phyloP scores from a whole-genome alignment of 2,113 vertebrate genomes.

The Cyprinus carpio region DNA sequence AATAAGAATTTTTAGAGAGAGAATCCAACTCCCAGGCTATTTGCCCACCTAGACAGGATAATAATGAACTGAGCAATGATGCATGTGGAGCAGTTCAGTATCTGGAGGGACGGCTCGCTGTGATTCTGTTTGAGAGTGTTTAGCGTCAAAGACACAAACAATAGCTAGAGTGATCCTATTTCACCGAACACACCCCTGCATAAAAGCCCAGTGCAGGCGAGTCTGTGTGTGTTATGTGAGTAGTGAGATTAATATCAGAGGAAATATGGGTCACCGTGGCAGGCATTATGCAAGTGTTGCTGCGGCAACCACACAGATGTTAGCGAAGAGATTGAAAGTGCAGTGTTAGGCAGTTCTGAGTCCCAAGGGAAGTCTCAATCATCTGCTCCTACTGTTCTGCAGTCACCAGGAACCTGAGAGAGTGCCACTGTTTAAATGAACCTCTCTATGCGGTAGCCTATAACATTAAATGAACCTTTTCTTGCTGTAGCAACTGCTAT shows the following conservation, averaged over 20 bases:
- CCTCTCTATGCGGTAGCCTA: neutral
- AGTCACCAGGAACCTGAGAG: neutral
- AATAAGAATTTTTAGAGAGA: neutral
- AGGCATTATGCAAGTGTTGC: conserved; percentile 16
- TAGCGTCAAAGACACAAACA: neutral
- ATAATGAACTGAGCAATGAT: neutral
- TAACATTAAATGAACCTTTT: neutral
- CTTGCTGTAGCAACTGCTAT: neutral
- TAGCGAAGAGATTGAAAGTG: conserved; percentile 6
- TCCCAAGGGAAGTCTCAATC: conserved; percentile 7
- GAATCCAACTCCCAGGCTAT: neutral
- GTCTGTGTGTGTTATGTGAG: neutral
- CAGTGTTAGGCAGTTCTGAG: conserved; percentile 35
- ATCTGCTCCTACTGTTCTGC: conserved; percentile 17
- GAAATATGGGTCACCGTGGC: conserved; percentile 49
- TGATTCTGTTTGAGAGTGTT: neutral
- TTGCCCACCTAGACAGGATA: too few relatives aligned
- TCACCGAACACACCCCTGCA: neutral
- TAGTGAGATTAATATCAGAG: conserved; percentile 17
- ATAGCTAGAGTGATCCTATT: neutral
- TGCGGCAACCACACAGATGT: conserved; percentile 29
- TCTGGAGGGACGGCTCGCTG: neutral
- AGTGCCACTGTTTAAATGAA: neutral
- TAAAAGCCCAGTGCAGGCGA: neutral
- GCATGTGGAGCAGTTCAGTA: neutral